Conservation (phyloP, 2,113 vertebrate genomes). For the Pelvicachromis taeniatus region DNA sequence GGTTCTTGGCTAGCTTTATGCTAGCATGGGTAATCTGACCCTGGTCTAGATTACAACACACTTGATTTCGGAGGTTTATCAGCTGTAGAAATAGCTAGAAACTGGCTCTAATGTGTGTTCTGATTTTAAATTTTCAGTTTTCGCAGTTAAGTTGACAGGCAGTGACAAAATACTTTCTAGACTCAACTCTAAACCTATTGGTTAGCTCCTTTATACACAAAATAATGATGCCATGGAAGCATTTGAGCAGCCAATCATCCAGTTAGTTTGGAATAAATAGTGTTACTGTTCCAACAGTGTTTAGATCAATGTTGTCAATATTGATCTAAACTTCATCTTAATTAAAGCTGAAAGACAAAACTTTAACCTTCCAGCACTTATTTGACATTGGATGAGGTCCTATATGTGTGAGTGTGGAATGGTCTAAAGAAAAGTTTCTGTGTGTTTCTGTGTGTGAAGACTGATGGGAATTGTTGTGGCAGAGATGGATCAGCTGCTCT, state of each 20-base stretch:
- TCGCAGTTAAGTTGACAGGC: background rate
- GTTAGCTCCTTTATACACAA: background rate
- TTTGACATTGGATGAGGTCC: background rate
- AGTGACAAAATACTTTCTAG: background rate
- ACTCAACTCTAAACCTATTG: background rate
- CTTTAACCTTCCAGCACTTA: background rate
- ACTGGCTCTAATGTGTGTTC: background rate
- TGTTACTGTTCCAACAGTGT: background rate
- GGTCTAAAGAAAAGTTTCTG: background rate
- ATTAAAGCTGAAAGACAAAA: background rate
- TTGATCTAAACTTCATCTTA: background rate
- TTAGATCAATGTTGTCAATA: background rate
- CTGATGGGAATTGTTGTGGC: slow-evolving; percentile 40
- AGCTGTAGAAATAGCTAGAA: background rate
- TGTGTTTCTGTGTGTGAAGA: slow-evolving; percentile 5
- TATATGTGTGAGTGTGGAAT: background rate
- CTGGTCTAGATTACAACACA: background rate
- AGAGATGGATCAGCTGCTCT: slow-evolving; percentile 46
- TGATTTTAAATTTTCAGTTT: background rate
- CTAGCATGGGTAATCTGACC: background rate
- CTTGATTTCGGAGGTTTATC: background rate
- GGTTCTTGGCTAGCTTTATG: background rate
- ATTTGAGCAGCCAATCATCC: background rate
- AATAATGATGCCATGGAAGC: background rate
- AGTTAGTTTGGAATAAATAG: background rate